Base-by-base conservation (phyloP, 2,888 invertebrate genomes). In the Loripinus fragilis region DNA sequence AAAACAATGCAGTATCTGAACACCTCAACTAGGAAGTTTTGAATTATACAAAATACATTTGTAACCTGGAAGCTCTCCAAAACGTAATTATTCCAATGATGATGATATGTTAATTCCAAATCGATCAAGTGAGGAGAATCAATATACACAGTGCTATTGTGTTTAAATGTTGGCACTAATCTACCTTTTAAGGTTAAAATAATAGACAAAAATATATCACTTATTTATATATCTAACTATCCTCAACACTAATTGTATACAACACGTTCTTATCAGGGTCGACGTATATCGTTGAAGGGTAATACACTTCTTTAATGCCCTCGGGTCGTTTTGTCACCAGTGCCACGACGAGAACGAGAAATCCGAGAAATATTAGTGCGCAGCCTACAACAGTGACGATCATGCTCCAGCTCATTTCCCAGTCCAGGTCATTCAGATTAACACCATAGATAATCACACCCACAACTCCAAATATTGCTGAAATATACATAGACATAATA, bases 391-490 rank as follows among this genome's bases (percentile, higher is more conserved):
- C 82, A 25, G 86, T 84, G 35, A 89, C 80, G 71, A 89, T 86
- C 41, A 89, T 72, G 73, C 89, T 88, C 91, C 90, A 91, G 42
- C 79, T 78, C 0, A 88, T 42, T 0, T 70, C 69, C 88, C 87
- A 87, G 25, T 74, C 76, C 20, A 82, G 79, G 1, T 81, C 76
- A 20, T 77, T 87, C 64, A 88, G 74, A 67, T 89, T 81, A n/a
- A 86, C 71, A 0, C 87, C 89, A 77, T 86, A 90, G 0, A 91
- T 75, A 8, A 88, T 82, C 15, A 89, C 88, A 10, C 90, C 91
- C 2, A 85, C 78, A 8, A 90, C 68, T 30, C 88, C 88, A n/a
- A 78, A 76, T 7, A 86, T 60, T 2, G 87, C 91, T 91, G 86
- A 38, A 87, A 87, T 23, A 71, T 33, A 33, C 7, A 17, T n/a